Conservation (phyloP, 2,113 vertebrate species). For the Nycticorax nycticorax region DNA sequence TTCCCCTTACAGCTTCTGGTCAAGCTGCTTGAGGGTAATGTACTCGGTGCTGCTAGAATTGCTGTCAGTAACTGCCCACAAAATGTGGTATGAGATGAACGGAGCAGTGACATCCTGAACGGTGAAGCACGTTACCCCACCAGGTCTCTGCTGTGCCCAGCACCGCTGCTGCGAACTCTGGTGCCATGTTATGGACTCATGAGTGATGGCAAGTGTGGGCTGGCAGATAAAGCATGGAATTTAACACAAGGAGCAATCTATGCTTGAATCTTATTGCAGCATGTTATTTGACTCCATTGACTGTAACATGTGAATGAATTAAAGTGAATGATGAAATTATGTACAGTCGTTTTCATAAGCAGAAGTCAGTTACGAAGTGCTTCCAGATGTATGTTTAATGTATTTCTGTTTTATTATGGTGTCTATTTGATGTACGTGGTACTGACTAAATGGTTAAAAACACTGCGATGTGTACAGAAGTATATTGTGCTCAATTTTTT, state of each 20-base stretch:
- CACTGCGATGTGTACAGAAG: conserved; percentile 50
- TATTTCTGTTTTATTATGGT: conserved; percentile 66
- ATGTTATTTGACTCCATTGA: conserved; percentile 33
- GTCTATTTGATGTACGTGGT: conserved; percentile 58
- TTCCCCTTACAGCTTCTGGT: neutral
- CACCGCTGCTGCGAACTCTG: neutral
- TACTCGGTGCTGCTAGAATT: neutral
- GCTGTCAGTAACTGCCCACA: neutral
- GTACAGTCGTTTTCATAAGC: conserved; percentile 64
- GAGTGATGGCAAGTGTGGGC: neutral
- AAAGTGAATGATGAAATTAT: conserved; percentile 68
- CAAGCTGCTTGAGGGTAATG: neutral
- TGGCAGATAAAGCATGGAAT: neutral
- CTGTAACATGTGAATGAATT: conserved; percentile 59
- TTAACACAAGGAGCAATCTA: neutral
- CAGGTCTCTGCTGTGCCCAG: neutral
- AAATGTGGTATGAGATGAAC: too few relatives aligned
- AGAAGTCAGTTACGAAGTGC: conserved; percentile 64
- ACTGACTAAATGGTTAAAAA: conserved; percentile 69
- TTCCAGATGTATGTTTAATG: conserved; percentile 69
- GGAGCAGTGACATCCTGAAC: neutral
- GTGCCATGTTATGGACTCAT: neutral
- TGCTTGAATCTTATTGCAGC: conserved; percentile 19
- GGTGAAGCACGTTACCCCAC: neutral
- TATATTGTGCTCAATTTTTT: conserved; percentile 60